These are phyloP conservation scores for Pseudorhombus dupliciocellatus DNA, from an alignment of 2,113 vertebrate genomes.

Conservation along the genomic window DNA sequence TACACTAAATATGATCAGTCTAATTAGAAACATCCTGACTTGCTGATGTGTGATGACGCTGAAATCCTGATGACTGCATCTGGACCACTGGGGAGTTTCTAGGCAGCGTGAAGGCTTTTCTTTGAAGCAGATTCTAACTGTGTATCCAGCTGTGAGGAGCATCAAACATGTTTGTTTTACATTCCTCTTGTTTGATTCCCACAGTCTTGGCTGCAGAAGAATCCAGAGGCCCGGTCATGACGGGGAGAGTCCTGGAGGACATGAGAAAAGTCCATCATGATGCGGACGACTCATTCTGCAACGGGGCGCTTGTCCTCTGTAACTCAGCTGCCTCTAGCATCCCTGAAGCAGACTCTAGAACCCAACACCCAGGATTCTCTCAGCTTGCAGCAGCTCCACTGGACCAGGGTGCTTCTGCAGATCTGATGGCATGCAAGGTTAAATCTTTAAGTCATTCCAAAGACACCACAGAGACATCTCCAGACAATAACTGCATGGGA, in stretches of 20 bases:
- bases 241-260: constrained; percentile 1
- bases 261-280: background rate
- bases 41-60: background rate
- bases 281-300: constrained; percentile 18
- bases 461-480: background rate
- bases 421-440: background rate
- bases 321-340: constrained; percentile 65
- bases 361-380: background rate
- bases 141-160: constrained; percentile 60
- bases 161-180: constrained; percentile 60
- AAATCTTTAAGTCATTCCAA: background rate
- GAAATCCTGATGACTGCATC: background rate
- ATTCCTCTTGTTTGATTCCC: constrained; percentile 51
- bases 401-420: background rate
- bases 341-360: constrained; percentile 30
- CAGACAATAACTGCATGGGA: background rate
- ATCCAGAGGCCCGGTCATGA: constrained; percentile 6
- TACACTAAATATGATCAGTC: too few relatives aligned
- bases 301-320: constrained; percentile 65
- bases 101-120: background rate
- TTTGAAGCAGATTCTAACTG: constrained; percentile 40
- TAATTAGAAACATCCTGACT: too few relatives aligned
- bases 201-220: constrained; percentile 40
- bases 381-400: background rate
- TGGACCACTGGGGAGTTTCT: background rate